These are phyloP conservation scores for Miichthys miiuy DNA, from an alignment of 2,797 vertebrate species.

Conservation along the genomic window DNA sequence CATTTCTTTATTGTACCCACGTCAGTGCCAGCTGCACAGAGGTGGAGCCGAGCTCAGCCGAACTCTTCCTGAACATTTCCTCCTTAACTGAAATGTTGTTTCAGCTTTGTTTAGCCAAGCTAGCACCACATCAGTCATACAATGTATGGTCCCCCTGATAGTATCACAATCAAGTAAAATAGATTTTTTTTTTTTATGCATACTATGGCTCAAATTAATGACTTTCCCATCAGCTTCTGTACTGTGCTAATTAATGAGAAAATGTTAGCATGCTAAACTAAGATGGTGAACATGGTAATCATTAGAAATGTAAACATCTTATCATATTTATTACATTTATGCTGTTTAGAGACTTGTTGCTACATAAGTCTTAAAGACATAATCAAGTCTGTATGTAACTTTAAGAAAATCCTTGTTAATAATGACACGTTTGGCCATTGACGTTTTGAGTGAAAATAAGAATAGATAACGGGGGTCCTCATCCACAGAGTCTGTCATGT, in stretches of 20 bases:
- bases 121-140: not conserved
- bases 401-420: no score
- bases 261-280: not conserved
- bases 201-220: not conserved
- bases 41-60: not conserved
- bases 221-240: not conserved
- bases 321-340: no score
- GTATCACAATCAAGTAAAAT: not conserved
- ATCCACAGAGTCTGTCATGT: no score
- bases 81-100: not conserved
- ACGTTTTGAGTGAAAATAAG: no score
- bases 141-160: not conserved
- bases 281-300: no score
- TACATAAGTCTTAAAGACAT: no score
- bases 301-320: no score
- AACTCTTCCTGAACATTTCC: not conserved
- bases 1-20: constrained; percentile 8
- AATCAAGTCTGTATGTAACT: no score
- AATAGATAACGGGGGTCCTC: no score
- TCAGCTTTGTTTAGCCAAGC: not conserved
- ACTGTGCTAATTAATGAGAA: no score
- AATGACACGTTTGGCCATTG: no score
- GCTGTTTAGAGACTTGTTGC: no score
- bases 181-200: not conserved
- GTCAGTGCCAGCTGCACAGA: constrained; percentile 9